Evolutionary conservation across 2,113 vertebrate species (phyloP), one percentile per base, ranked within the genome.

Genomic region (Pedetes capensis): DNA sequence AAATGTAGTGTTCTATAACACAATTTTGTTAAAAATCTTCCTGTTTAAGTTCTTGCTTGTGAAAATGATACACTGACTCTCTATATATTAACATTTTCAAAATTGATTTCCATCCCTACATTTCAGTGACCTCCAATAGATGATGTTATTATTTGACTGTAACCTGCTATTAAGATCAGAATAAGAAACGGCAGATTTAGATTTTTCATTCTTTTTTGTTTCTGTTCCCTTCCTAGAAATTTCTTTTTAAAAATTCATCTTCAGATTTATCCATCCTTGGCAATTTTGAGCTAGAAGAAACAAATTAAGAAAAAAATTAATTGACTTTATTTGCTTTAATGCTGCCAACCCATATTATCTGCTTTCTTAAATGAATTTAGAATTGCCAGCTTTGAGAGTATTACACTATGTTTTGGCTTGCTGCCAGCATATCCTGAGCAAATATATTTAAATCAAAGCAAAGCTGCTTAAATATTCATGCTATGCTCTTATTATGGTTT

Each of bases 391-490:
- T 99, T 99, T 99, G 98, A 98, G 98, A 97, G 97, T 98, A 98
- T 99, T 99, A 98, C 96, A 97, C 98, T 97, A 97, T 98, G 98
- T 98, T 98, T 98, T 99, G 98, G 98, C 98, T 98, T 96, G 96
- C 97, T 98, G 99, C 99, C 98, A 99, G 96, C 97, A 96, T 98
- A 98, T 98, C 98, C 98, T 97, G 93, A 98, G 98, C 98, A 99
- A 99, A 99, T 99, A 99, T 98, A 99, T 99, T 99, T 98, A 99
- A 99, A 99, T 99, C 98, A 98, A 98, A 98, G 97, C 97, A 99
- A 99, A 99, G 98, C 98, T 98, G 97, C 98, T 99, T 99, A 99
- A 99, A 99, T 99, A 99, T 99, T 99, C 98, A 98, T 99, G 98
- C 98, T 99, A 98, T 98, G 98, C 98, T 99, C 98, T 98, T 98